These are phyloP conservation scores for Himantopus leucocephalus DNA, from an alignment of 2,113 vertebrate species.

Conservation along the genomic window DNA sequence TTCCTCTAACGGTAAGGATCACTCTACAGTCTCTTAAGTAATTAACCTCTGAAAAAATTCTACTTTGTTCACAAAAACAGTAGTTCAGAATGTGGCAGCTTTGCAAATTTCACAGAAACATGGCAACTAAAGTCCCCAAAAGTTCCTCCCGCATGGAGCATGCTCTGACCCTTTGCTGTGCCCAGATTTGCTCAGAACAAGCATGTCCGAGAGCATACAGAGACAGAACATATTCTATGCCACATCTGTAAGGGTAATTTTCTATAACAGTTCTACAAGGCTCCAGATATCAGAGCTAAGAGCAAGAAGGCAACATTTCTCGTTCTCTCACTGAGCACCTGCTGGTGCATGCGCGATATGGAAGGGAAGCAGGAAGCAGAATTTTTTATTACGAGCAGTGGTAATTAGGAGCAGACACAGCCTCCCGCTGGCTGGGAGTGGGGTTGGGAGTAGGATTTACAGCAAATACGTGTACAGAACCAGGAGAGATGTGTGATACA, in stretches of 20 bases:
- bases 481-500: background rate
- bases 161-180: background rate
- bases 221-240: background rate
- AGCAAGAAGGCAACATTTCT: background rate
- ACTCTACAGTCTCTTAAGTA: background rate
- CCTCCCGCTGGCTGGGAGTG: background rate
- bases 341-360: rapidly evolving
- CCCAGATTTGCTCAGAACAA: background rate
- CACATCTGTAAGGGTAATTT: background rate
- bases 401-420: background rate
- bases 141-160: background rate
- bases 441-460: background rate
- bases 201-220: no score
- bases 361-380: background rate
- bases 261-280: background rate
- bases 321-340: background rate
- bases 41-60: background rate
- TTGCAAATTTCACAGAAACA: background rate
- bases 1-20: background rate
- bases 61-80: background rate
- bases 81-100: background rate
- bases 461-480: background rate
- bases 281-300: background rate
- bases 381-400: background rate
- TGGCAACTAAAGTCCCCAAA: background rate